Conservation (phyloP, 2,113 vertebrate genomes). For the Dolichallabes microphthalmus region DNA sequence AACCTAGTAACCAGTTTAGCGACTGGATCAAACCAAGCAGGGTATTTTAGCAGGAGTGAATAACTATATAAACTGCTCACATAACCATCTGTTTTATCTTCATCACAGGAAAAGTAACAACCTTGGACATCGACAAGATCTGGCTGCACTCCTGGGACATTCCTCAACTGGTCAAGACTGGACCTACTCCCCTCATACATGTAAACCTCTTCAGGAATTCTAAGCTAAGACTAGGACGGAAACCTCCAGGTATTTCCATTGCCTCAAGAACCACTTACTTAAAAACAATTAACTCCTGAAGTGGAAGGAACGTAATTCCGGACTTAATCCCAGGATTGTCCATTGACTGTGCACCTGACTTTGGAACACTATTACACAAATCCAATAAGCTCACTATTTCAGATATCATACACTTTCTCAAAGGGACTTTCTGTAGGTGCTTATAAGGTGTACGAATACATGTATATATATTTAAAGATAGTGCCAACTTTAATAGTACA, state of each 20-base stretch:
- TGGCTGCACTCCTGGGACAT: conserved; percentile 43
- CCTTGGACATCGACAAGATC: conserved; percentile 13
- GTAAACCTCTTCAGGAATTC: conserved; percentile 61
- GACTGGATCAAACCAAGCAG: not conserved
- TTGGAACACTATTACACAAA: not conserved
- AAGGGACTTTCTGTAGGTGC: conserved; percentile 29
- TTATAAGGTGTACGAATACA: conserved; percentile 23
- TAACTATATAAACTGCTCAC: not conserved
- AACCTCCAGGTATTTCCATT: conserved; percentile 48
- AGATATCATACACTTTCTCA: conserved; percentile 6
- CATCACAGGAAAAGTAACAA: conserved; percentile 39
- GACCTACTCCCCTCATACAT: conserved; percentile 62
- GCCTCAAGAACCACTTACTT: conserved; percentile 37
- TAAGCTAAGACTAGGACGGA: conserved; percentile 52
- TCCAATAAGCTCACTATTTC: not conserved
- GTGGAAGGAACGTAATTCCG: not conserved
- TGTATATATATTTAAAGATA: conserved; percentile 5
- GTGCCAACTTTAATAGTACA: conserved; percentile 29
- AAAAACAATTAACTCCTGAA: conserved; percentile 27
- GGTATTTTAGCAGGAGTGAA: not conserved
- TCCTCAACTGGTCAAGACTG: conserved; percentile 18
- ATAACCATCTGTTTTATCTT: conserved; percentile 46
- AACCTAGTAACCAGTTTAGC: not conserved
- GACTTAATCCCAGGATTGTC: not conserved
- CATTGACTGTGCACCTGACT: conserved; percentile 3